Conservation (phyloP, 2,888 invertebrate species). For the Sicus ferrugineus region DNA sequence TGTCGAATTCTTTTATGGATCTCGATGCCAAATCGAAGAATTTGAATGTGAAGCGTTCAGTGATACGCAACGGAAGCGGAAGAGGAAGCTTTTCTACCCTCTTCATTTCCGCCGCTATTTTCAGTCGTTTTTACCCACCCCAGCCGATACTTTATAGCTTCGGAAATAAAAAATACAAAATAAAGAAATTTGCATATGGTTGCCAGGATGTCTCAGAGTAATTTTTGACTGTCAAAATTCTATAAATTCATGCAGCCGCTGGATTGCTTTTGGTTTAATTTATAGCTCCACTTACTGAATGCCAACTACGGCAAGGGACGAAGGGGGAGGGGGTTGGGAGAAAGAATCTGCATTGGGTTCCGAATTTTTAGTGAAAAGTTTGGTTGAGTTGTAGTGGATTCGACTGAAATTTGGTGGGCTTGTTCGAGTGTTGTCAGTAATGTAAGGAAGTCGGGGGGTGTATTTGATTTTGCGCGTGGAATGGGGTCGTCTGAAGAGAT, state of each 20-base stretch:
- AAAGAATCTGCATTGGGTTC: background rate
- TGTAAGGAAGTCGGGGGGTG: too few relatives aligned
- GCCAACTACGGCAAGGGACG: background rate
- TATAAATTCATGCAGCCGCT: conserved; percentile 25
- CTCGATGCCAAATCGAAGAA: conserved; percentile 18
- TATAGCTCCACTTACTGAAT: conserved; percentile 18
- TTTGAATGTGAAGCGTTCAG: background rate
- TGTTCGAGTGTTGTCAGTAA: too few relatives aligned
- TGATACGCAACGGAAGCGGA: conserved; percentile 18
- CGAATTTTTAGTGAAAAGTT: background rate
- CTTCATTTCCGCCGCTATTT: conserved; percentile 9
- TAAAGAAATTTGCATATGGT: conserved; percentile 30
- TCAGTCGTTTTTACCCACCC: conserved; percentile 7
- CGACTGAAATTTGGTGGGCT: too few relatives aligned
- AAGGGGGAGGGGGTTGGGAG: background rate
- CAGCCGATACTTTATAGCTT: too few relatives aligned
- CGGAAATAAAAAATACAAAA: background rate
- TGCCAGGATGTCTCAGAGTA: conserved; percentile 30
- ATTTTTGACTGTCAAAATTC: conserved; percentile 31
- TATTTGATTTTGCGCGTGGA: too few relatives aligned
- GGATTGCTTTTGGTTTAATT: conserved; percentile 28
- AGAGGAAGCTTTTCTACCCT: conserved; percentile 28
- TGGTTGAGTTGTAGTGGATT: background rate
- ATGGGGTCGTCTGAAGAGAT: too few relatives aligned
- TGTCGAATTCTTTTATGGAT: conserved; percentile 27